Conservation (phyloP, 2,888 invertebrate species). For the Clostera curtula region DNA sequence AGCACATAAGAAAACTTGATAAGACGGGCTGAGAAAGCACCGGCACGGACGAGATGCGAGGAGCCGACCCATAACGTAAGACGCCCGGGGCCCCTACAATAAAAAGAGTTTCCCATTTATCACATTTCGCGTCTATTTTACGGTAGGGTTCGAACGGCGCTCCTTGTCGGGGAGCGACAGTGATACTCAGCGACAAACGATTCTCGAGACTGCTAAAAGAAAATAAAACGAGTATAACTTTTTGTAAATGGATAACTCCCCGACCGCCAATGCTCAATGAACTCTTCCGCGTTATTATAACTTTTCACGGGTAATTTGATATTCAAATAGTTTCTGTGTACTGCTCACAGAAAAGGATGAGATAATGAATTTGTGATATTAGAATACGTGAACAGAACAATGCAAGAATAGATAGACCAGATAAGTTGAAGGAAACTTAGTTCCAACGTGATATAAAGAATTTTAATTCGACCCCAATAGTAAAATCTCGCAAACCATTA, state of each 20-base stretch:
- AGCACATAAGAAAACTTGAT: slow-evolving; percentile 68
- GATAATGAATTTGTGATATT: neutral
- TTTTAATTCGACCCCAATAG: slow-evolving; percentile 11
- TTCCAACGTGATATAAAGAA: no score
- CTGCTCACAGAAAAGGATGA: neutral
- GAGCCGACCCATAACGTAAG: slow-evolving; percentile 60
- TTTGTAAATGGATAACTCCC: slow-evolving; percentile 65
- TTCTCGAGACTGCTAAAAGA: slow-evolving; percentile 57
- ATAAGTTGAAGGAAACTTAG: no score
- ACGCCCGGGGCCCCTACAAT: slow-evolving; percentile 59
- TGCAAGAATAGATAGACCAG: neutral
- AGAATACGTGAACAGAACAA: neutral
- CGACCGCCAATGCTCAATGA: slow-evolving; percentile 55
- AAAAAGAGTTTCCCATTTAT: slow-evolving; percentile 74
- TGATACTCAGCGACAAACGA: slow-evolving; percentile 53
- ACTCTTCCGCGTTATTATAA: slow-evolving; percentile 49
- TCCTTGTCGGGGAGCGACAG: slow-evolving; percentile 50
- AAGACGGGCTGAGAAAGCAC: slow-evolving; percentile 50
- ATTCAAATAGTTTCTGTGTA: neutral
- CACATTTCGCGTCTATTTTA: slow-evolving; percentile 74
- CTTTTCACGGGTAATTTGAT: slow-evolving; percentile 25
- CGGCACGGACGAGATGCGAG: slow-evolving; percentile 44
- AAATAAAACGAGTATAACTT: slow-evolving; percentile 66
- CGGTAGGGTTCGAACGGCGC: slow-evolving; percentile 62
- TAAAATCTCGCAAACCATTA: slow-evolving; percentile 30